Percentiles rank a stretch among this genome's conserved stretches.
Conservation (phyloP, 2,797 vertebrate genomes). For the Ctenopoma kingsleyae region DNA sequence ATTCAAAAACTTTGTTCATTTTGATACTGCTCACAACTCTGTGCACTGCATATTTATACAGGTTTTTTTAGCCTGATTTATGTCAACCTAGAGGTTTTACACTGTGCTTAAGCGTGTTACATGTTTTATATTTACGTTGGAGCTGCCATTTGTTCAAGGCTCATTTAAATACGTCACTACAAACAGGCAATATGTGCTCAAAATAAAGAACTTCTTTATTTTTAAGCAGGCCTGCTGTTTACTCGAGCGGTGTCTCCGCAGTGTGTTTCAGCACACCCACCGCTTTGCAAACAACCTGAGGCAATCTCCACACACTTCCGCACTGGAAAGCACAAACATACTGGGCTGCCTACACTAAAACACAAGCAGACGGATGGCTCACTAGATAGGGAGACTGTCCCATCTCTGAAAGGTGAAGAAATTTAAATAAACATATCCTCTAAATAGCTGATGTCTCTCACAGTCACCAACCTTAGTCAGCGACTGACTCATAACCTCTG, state of each 20-base stretch:
- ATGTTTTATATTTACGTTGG: constrained; percentile 1
- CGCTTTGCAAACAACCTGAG: constrained; percentile 69
- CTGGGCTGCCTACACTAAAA: constrained; percentile 47
- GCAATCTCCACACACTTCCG: constrained; percentile 58
- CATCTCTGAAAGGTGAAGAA: constrained; percentile 46
- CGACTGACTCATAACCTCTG: constrained; percentile 54
- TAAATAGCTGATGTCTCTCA: constrained; percentile 60
- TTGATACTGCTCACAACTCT: not conserved
- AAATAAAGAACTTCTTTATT: constrained; percentile 12
- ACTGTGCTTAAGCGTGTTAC: not conserved
- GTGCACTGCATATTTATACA: constrained; percentile 1
- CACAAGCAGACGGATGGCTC: constrained; percentile 45
- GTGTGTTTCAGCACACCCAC: constrained; percentile 55
- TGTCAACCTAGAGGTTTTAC: not conserved
- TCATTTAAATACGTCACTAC: constrained; percentile 8
- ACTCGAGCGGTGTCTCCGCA: constrained; percentile 58
- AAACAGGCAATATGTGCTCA: not conserved
- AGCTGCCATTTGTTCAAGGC: constrained; percentile 7
- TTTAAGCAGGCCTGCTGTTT: constrained; percentile 52
- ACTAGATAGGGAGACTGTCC: constrained; percentile 29
- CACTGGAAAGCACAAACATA: constrained; percentile 61
- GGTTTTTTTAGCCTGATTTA: constrained; percentile 19
- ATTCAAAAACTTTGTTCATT: constrained; percentile 10
- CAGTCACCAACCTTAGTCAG: constrained; percentile 52
- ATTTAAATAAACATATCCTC: constrained; percentile 38